Conservation (phyloP, 2,888 invertebrate genomes). For the Chymomyza caudatula region DNA sequence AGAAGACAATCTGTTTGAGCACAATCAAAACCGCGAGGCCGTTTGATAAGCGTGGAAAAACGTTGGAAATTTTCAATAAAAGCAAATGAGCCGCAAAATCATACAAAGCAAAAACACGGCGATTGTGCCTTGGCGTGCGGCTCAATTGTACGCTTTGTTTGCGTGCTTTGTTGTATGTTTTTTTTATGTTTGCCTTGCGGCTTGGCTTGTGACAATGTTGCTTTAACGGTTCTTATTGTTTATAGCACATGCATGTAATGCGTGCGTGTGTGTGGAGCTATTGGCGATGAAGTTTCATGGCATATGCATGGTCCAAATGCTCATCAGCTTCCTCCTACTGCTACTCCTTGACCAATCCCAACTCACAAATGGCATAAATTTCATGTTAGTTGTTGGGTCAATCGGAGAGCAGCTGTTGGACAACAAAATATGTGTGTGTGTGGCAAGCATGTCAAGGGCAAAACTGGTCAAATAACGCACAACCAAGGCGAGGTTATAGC, state of each 20-base stretch:
- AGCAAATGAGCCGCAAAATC: conserved; percentile 69
- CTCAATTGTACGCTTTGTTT: conserved; percentile 48
- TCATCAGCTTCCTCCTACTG: no score
- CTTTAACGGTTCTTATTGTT: no score
- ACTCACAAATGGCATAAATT: conserved; percentile 30
- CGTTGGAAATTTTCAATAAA: conserved; percentile 66
- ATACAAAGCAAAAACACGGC: conserved; percentile 40
- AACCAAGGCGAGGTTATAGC: neutral
- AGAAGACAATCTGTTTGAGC: conserved; percentile 10
- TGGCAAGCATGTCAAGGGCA: conserved; percentile 46
- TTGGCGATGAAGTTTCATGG: neutral
- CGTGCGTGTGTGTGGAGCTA: neutral
- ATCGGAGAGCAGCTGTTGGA: neutral
- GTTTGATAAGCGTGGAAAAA: conserved; percentile 63
- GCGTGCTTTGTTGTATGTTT: neutral
- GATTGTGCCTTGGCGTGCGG: conserved; percentile 20
- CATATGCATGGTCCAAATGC: neutral
- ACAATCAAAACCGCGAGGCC: conserved; percentile 53
- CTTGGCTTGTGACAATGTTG: neutral
- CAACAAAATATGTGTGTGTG: conserved; percentile 47
- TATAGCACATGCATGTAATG: neutral
- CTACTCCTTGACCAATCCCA: neutral
- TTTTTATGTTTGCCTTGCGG: neutral
- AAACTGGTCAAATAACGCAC: conserved; percentile 14
- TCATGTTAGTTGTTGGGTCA: conserved; percentile 20